These are phyloP conservation scores for Nemoura dubitans DNA, from an alignment of 2,888 invertebrate genomes.

Conservation along the genomic window DNA sequence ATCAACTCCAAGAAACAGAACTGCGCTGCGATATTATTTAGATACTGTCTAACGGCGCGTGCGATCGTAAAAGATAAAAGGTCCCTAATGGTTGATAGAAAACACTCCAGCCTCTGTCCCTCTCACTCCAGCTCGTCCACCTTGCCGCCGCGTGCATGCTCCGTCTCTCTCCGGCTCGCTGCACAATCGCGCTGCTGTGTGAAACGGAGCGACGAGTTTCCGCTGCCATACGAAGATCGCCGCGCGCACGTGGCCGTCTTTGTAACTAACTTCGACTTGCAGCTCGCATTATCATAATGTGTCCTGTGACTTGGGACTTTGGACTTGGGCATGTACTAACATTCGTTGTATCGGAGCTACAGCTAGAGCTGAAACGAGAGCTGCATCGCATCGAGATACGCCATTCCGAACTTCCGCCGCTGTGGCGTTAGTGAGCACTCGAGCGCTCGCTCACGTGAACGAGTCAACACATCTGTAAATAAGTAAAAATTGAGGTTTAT, in stretches of 20 bases:
- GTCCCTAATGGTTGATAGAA: neutral
- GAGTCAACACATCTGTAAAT: too few species aligned
- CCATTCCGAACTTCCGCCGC: too few species aligned
- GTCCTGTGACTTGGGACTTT: neutral
- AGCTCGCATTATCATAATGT: neutral
- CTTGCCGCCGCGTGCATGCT: neutral
- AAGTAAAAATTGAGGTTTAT: too few species aligned
- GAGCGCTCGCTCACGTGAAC: too few species aligned
- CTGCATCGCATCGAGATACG: too few species aligned
- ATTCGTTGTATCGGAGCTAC: neutral
- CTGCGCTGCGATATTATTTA: neutral
- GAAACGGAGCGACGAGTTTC: neutral
- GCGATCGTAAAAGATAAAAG: constrained; percentile 12
- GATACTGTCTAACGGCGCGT: neutral
- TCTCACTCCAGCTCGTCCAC: neutral
- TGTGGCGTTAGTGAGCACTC: too few species aligned
- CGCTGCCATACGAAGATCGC: neutral
- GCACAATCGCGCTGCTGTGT: neutral
- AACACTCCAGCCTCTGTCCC: neutral
- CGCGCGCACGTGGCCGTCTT: neutral
- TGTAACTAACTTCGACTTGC: neutral
- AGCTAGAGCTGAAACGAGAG: too few species aligned
- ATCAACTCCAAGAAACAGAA: neutral
- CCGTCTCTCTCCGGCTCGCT: neutral
- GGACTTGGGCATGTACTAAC: neutral